Percentiles rank a stretch among this genome's conserved stretches.
These are phyloP conservation scores for Phalera bucephala DNA, from an alignment of 2,888 invertebrate genomes.

Conservation along the genomic window DNA sequence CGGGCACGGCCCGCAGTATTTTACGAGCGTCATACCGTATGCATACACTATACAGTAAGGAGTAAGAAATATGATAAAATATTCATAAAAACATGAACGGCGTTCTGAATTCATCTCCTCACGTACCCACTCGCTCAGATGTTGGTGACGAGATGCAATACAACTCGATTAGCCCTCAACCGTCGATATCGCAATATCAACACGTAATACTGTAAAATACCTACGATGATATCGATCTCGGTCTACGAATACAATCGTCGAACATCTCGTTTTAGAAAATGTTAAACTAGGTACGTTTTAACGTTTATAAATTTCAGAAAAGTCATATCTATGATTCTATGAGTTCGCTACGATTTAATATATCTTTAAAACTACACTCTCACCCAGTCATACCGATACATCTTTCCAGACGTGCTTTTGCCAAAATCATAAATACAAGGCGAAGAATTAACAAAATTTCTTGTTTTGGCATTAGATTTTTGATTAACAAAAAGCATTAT, in stretches of 20 bases:
- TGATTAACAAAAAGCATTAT: constrained; percentile 40
- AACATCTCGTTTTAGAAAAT: constrained; percentile 55
- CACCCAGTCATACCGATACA: constrained; percentile 47
- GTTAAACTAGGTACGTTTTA: constrained; percentile 69
- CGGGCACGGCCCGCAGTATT: too few relatives aligned
- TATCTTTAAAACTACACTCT: constrained; percentile 44
- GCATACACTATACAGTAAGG: too few relatives aligned
- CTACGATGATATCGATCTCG: constrained; percentile 32
- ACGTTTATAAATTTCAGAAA: constrained; percentile 81
- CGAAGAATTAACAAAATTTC: constrained; percentile 25
- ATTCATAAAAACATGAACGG: constrained; percentile 32
- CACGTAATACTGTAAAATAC: constrained; percentile 63
- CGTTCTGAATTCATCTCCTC: constrained; percentile 7
- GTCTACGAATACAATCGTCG: constrained; percentile 31
- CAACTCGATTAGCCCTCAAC: not conserved
- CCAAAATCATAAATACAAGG: constrained; percentile 31
- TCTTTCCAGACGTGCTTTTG: constrained; percentile 22
- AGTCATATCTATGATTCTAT: constrained; percentile 72
- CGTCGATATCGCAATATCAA: constrained; percentile 18
- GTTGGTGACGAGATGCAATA: too few relatives aligned
- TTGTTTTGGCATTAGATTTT: constrained; percentile 38
- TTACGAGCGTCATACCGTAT: too few relatives aligned
- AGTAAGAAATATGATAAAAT: constrained; percentile 10
- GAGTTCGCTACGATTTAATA: constrained; percentile 53
- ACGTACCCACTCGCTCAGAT: constrained; percentile 1